Percentiles rank a stretch among this genome's conserved stretches.
These are phyloP conservation scores for Palaemon carinicauda DNA, from an alignment of 1,140 invertebrate species.

Conservation along the genomic window DNA sequence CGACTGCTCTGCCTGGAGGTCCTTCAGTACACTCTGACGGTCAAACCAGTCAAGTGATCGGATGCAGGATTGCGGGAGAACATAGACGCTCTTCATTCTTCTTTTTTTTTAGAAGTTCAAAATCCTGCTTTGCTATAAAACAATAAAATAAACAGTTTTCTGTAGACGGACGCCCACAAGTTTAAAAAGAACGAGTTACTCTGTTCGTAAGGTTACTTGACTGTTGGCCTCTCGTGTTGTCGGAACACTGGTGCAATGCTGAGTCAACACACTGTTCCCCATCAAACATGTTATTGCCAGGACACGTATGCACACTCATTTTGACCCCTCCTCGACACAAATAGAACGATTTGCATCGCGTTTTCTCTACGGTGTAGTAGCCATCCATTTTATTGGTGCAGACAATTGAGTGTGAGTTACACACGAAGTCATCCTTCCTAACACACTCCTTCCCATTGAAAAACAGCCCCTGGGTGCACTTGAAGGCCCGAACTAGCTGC, in stretches of 20 bases:
- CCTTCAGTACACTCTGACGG: too few species aligned
- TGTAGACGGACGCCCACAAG: too few species aligned
- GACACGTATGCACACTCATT: conserved; percentile 59
- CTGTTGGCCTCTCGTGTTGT: not conserved
- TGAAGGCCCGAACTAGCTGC: conserved; percentile 61
- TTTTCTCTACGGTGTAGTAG: conserved; percentile 59
- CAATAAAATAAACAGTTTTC: too few species aligned
- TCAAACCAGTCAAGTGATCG: too few species aligned
- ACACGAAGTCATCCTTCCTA: conserved; percentile 46
- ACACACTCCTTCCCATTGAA: conserved; percentile 65
- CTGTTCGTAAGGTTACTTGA: conserved; percentile 38
- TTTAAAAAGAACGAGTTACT: not conserved
- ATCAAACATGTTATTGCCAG: conserved; percentile 66
- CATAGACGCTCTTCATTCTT: too few species aligned
- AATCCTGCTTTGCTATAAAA: too few species aligned
- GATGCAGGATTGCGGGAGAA: too few species aligned
- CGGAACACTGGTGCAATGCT: conserved; percentile 66
- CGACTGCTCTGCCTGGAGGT: too few species aligned
- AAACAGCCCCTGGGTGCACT: conserved; percentile 62
- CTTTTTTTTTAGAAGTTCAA: too few species aligned
- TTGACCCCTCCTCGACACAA: conserved; percentile 55
- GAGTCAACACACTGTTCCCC: conserved; percentile 68
- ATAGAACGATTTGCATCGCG: conserved; percentile 60
- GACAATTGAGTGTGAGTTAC: conserved; percentile 26
- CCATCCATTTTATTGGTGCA: conserved; percentile 59